Evolutionary conservation across 2,888 invertebrate genomes (phyloP).

Genomic region (Cheilosia grossa): DNA sequence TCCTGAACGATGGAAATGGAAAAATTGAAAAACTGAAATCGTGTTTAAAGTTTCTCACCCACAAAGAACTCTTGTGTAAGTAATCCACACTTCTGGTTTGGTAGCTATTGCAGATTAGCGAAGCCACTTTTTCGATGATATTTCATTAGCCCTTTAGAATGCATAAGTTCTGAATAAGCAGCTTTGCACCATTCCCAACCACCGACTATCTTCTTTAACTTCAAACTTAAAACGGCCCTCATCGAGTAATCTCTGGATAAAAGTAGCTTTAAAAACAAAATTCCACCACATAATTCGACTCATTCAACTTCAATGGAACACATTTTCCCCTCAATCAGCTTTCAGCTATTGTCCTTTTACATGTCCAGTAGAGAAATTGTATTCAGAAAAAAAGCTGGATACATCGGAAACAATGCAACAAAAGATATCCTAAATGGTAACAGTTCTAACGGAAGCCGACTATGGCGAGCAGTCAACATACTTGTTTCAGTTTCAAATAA

Average conservation of each 20-base stretch:
- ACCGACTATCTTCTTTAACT: background rate
- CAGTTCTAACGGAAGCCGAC: constrained; percentile 68
- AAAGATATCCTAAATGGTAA: constrained; percentile 69
- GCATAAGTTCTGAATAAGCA: too few relatives aligned
- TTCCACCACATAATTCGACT: constrained; percentile 12
- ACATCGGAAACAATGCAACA: constrained; percentile 71
- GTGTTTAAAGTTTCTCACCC: too few relatives aligned
- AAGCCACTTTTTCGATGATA: too few relatives aligned
- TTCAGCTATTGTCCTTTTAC: constrained; percentile 55
- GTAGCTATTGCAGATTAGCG: too few relatives aligned
- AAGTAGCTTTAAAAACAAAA: constrained; percentile 23
- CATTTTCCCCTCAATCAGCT: constrained; percentile 55
- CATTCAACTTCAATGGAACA: constrained; percentile 35
- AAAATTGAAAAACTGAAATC: too few relatives aligned
- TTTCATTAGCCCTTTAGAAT: too few relatives aligned
- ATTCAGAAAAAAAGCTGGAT: constrained; percentile 32
- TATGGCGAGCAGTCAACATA: constrained; percentile 46
- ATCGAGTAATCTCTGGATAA: background rate
- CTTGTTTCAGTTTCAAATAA: constrained; percentile 59
- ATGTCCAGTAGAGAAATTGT: constrained; percentile 34
- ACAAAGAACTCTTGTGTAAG: too few relatives aligned
- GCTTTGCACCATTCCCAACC: background rate
- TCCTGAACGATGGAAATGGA: too few relatives aligned
- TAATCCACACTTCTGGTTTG: too few relatives aligned
- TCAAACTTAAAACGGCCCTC: background rate